A percentile compares a stretch with the other conserved stretches of the same genome.
phyloP scores from a whole-genome alignment of 2,888 invertebrate species.

The Agonopterix heracliana region DNA sequence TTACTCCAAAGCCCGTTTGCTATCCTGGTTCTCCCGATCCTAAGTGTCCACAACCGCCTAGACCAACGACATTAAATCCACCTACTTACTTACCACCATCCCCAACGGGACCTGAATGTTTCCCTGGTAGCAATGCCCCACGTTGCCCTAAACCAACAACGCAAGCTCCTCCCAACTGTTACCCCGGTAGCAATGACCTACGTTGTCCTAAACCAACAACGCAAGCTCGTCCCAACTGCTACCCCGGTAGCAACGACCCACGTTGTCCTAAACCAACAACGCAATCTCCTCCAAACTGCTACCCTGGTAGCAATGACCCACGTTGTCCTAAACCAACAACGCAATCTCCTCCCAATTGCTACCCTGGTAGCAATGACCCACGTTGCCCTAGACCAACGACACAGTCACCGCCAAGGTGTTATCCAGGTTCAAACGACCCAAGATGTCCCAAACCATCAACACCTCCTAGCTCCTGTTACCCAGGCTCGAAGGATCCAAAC shows the following conservation, averaged over 20 bases:
- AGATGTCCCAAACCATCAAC: conserved; percentile 28
- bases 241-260: conserved; percentile 37
- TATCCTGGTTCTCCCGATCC: conserved; percentile 34
- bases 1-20: conserved; percentile 17
- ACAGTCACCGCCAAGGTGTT: conserved; percentile 26
- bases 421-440: conserved; percentile 43
- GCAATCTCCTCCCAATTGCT: conserved; percentile 11
- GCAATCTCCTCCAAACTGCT: conserved; percentile 28
- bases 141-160: conserved; percentile 20
- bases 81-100: conserved; percentile 23
- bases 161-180: conserved; percentile 24
- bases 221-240: conserved; percentile 17
- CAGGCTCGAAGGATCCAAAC: conserved; percentile 55
- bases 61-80: conserved; percentile 20
- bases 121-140: conserved; percentile 23
- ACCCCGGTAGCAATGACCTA: conserved; percentile 45
- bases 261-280: conserved; percentile 38
- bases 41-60: conserved; percentile 31
- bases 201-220: conserved; percentile 28
- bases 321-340: conserved; percentile 29
- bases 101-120: conserved; percentile 19
- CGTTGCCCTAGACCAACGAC: conserved; percentile 28
- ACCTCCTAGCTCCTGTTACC: conserved; percentile 56
- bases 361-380: conserved; percentile 42
- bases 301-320: conserved; percentile 29